Base-by-base conservation (phyloP, 2,113 vertebrate genomes). In the Sula dactylatra region DNA sequence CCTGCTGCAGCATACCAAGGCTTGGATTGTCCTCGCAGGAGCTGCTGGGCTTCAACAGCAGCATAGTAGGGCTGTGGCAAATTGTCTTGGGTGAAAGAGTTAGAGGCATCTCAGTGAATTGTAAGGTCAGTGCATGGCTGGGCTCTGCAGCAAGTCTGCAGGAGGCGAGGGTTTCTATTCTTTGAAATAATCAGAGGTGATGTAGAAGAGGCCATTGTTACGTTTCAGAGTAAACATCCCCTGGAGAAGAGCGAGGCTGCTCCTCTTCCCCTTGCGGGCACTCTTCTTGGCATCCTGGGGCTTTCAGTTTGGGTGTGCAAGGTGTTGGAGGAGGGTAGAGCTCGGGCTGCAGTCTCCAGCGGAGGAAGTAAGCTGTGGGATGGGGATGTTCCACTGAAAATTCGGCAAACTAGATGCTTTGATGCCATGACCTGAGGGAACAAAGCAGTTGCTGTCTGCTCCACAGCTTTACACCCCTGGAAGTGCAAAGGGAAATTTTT, bases 321-420 rank as follows among this genome's bases (percentile, higher is more conserved):
- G 26, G 49, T 2, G 1, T 13, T 26, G 26, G 71, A 66, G 26
- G 32, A 58, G 59, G 56, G 36, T 45, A 59, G 76, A 50, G 64
- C 25, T 34, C 1, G 1, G 24, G 31, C 69, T 73, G n/a, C 1
- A 1, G 16, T 49, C 44, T 31, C 19, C 1, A 4, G 20, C 0
- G 0, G 70, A 77, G 50, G 34, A 47, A 16, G 17, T 44, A 54
- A 9, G 13, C 56, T 45, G 44, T 1, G 0, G n/a, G 40, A 4
- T 24, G 36, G 65, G 26, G 20, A 34, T 1, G 4, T 20, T 11
- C 24, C 10, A 4, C 0, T 50, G 38, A 64, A 78, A 82, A 42
- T 0, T 36, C 47, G 42, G 45, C 17, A 90, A 49, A 85, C 44
- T 2, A 52, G 25, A 64, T 50, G 47, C 65, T 90, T 70, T 2